These are phyloP conservation scores for Pristionchus entomophagus DNA, from an alignment of 2,888 invertebrate species.

Conservation along the genomic window DNA sequence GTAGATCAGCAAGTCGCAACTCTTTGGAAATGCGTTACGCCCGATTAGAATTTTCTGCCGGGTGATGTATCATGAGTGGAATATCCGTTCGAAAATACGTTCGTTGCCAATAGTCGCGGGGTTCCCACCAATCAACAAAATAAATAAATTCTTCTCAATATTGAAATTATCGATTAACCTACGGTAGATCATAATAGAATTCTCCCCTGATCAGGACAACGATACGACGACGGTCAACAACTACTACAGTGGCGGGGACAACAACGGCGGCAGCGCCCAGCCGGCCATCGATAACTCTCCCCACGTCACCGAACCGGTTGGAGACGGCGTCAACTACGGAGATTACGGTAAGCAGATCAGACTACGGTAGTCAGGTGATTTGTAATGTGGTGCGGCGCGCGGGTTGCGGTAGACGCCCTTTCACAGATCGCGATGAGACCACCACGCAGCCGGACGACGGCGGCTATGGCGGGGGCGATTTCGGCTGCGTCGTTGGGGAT, in stretches of 20 bases:
- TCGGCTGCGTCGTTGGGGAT: neutral
- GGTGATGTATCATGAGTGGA: too few species aligned
- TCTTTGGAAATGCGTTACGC: too few species aligned
- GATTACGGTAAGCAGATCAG: constrained; percentile 18
- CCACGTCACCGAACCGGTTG: neutral
- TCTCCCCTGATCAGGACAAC: constrained; percentile 60
- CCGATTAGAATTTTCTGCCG: too few species aligned
- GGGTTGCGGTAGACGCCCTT: too few species aligned
- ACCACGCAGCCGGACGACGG: neutral
- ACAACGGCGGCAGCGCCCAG: neutral
- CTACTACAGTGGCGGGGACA: constrained; percentile 61
- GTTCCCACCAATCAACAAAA: too few species aligned
- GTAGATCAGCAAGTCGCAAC: too few species aligned
- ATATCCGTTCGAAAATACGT: too few species aligned
- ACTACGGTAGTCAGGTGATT: neutral
- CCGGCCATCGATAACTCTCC: constrained; percentile 26
- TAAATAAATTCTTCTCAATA: too few species aligned
- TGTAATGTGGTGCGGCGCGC: too few species aligned
- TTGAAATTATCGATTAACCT: too few species aligned
- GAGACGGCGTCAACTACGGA: constrained; percentile 46
- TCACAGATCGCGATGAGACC: neutral
- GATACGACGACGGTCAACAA: constrained; percentile 69
- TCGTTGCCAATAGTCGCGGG: too few species aligned
- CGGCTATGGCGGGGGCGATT: constrained; percentile 24
- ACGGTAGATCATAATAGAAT: neutral